These are phyloP conservation scores for Galago senegalensis DNA, from an alignment of 2,797 vertebrate species.

Conservation along the genomic window DNA sequence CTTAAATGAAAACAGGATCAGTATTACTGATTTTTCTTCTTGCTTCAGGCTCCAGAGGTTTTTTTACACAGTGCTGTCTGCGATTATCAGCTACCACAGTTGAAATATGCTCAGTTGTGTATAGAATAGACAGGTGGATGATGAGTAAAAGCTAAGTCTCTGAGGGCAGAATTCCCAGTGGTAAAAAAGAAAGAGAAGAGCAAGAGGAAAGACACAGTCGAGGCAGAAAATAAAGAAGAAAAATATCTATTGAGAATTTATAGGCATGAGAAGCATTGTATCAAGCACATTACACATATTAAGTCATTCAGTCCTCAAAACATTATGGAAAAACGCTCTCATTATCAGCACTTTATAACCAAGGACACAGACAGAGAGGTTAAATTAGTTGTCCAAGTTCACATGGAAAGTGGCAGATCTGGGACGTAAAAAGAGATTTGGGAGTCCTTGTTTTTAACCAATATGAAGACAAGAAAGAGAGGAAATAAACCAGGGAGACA, in stretches of 20 bases:
- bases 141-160: neutral
- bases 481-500: neutral
- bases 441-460: neutral
- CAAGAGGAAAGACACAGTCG: neutral
- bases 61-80: neutral
- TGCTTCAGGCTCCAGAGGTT: neutral
- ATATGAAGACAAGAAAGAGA: neutral
- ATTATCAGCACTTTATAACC: neutral
- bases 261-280: neutral
- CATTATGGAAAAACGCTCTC: fast-evolving
- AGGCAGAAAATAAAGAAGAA: neutral
- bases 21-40: neutral
- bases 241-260: neutral
- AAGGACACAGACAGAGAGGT: neutral
- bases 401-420: neutral
- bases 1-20: neutral
- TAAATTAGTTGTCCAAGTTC: neutral
- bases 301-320: neutral
- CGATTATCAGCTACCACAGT: fast-evolving
- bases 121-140: neutral
- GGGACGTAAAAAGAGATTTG: neutral
- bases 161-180: constrained; percentile 24
- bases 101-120: neutral
- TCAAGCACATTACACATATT: neutral
- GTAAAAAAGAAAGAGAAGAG: neutral